Evolutionary conservation across 1,140 invertebrate species (phyloP).

Genomic region (Aphelinus atriplicis): DNA sequence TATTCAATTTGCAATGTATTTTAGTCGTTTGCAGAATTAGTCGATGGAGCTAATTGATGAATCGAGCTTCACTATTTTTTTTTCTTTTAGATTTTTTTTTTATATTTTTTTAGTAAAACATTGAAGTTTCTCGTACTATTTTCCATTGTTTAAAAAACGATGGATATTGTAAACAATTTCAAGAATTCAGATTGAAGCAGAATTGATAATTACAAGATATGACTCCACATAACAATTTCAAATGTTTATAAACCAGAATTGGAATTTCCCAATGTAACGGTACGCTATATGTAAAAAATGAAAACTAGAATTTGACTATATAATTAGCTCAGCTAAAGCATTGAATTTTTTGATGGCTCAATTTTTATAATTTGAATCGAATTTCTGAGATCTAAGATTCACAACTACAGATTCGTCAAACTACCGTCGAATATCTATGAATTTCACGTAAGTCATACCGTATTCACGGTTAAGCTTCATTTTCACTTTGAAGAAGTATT

Average conservation of each 20-base stretch:
- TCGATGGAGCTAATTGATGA: constrained; percentile 42
- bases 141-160: constrained; percentile 20
- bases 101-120: constrained; percentile 21
- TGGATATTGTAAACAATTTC: constrained; percentile 4
- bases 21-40: constrained; percentile 32
- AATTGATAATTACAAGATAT: constrained; percentile 27
- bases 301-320: constrained; percentile 20
- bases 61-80: constrained; percentile 27
- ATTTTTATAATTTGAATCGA: not conserved
- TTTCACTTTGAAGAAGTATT: too few species aligned
- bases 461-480: constrained; percentile 9
- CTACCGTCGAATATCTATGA: constrained; percentile 20
- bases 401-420: constrained; percentile 22
- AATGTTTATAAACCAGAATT: constrained; percentile 22
- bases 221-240: constrained; percentile 3
- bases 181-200: constrained; percentile 15
- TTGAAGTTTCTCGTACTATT: constrained; percentile 14
- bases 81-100: constrained; percentile 36
- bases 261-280: constrained; percentile 15
- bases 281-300: constrained; percentile 20
- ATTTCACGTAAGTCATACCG: constrained; percentile 32
- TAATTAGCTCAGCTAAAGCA: too few species aligned
- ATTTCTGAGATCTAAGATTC: constrained; percentile 36
- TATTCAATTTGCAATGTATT: constrained; percentile 40
- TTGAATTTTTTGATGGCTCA: too few species aligned